These are phyloP conservation scores for Tapirus terrestris DNA, from an alignment of 2,113 vertebrate species.

Conservation along the genomic window DNA sequence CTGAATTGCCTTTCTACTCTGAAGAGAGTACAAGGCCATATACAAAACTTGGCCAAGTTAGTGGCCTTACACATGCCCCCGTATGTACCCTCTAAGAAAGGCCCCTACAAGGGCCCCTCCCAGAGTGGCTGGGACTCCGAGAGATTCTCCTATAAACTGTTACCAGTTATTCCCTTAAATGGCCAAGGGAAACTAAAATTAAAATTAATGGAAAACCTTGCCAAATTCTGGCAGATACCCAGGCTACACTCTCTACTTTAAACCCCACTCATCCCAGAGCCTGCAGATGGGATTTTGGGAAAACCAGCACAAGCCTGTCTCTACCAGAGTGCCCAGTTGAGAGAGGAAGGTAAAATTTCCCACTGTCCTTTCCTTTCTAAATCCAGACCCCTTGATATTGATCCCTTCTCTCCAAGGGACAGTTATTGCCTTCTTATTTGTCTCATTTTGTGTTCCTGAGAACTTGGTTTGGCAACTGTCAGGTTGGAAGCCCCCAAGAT, in stretches of 20 bases:
- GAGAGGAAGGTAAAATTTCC: not conserved
- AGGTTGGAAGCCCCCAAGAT: not conserved
- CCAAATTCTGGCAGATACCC: not conserved
- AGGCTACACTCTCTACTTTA: not conserved
- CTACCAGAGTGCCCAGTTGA: no score
- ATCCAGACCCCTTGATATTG: not conserved
- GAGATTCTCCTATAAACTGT: not conserved
- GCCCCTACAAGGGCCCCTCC: not conserved
- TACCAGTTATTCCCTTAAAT: not conserved
- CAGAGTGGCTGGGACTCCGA: not conserved
- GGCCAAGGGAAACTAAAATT: not conserved
- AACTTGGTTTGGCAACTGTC: not conserved
- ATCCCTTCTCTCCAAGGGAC: not conserved
- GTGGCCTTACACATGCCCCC: no score
- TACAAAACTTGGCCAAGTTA: not conserved
- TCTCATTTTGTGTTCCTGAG: not conserved
- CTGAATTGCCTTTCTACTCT: not conserved
- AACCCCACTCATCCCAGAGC: not conserved
- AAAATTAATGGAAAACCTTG: not conserved
- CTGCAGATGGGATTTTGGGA: not conserved
- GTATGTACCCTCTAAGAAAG: not conserved
- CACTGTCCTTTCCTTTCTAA: not conserved
- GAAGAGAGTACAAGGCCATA: not conserved
- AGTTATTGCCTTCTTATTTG: not conserved
- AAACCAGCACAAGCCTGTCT: not conserved